Base-by-base conservation (phyloP, 2,888 invertebrate genomes). In the Melinaea menophilus region DNA sequence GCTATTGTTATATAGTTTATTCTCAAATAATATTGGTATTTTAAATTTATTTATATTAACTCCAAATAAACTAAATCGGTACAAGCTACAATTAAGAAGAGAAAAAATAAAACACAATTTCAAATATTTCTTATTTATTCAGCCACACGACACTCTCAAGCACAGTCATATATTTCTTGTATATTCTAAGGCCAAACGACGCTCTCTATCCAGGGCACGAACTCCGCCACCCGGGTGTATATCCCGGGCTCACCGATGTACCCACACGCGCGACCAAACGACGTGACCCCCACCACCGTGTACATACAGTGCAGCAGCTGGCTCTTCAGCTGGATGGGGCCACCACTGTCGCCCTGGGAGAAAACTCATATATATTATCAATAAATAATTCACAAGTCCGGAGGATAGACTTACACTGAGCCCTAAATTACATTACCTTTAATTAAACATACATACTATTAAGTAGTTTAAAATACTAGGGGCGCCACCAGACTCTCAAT, bases 291-390 rank as follows among this genome's bases (percentile, higher is more conserved):
- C 1, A 92, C 75, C 0, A 92, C 68, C 3, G 80, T 80, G 71
- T 91, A 91, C 82, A 92, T 85, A 67, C 93, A 94, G 56, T 82
- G 59, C 2, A 87, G 63, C 0, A 78, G 69, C 0, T 69, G 63
- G 62, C 80, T 82, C 51, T 78, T 81, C 0, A 92, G 74, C 55
- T 85, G 84, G 0, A 94, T 79, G 0, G 94, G 94, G 1, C 94
- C 94, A 7, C 95, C 94, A 65, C 93, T 94, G 84, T 94, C 94
- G 2, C 94, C 94, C 93, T 93, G 79, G 4, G 75, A 71, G 33
- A 46, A 0, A 31, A 51, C 9, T 31, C 31, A 11, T 31, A 7
- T 22, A 51, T 31, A 31, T 51, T 51, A n/a, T 31, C 0, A 51
- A 13, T 7, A 9, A 2, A 2, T 9, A 37, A 22, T 45, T 45